A percentile compares a stretch with the other conserved stretches of the same genome.
Evolutionary conservation across 2,888 invertebrate species (phyloP).

Genomic region (Acanthacorydalis orientalis): DNA sequence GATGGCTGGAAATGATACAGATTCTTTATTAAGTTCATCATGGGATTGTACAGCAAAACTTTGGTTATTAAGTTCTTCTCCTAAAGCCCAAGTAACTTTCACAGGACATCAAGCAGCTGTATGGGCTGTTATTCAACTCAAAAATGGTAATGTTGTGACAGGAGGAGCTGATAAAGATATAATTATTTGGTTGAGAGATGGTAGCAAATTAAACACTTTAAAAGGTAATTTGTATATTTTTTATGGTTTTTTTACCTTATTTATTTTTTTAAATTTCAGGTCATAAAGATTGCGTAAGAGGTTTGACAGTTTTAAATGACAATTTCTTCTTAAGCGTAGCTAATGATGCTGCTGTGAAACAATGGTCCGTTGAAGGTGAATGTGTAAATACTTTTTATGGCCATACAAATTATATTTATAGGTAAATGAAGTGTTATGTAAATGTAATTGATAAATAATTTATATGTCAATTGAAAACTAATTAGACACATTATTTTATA

Average conservation of each 20-base stretch:
- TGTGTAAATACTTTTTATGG: constrained; percentile 62
- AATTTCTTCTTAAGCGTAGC: constrained; percentile 74
- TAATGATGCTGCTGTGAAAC: constrained; percentile 77
- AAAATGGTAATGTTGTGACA: constrained; percentile 48
- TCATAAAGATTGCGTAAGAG: constrained; percentile 86
- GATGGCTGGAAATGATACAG: constrained; percentile 27
- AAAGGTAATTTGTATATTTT: constrained; percentile 31
- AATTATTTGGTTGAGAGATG: constrained; percentile 61
- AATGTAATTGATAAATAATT: too few relatives aligned
- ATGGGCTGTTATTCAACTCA: constrained; percentile 54
- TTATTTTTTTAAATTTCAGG: constrained; percentile 30
- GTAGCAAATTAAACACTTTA: constrained; percentile 44
- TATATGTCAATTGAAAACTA: too few relatives aligned
- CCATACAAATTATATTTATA: constrained; percentile 80
- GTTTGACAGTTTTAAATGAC: constrained; percentile 49
- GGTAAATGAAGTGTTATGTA: constrained; percentile 23
- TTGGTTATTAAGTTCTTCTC: constrained; percentile 48
- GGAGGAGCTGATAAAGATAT: constrained; percentile 89
- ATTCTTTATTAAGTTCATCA: constrained; percentile 64
- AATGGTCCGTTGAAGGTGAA: constrained; percentile 70
- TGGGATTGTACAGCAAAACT: constrained; percentile 84
- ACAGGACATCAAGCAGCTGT: constrained; percentile 69
- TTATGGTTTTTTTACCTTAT: neutral
- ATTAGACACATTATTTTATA: neutral
- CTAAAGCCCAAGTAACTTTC: constrained; percentile 35